These are phyloP conservation scores for Phylloscopus whistleri DNA, from an alignment of 2,113 vertebrate species.

Conservation along the genomic window DNA sequence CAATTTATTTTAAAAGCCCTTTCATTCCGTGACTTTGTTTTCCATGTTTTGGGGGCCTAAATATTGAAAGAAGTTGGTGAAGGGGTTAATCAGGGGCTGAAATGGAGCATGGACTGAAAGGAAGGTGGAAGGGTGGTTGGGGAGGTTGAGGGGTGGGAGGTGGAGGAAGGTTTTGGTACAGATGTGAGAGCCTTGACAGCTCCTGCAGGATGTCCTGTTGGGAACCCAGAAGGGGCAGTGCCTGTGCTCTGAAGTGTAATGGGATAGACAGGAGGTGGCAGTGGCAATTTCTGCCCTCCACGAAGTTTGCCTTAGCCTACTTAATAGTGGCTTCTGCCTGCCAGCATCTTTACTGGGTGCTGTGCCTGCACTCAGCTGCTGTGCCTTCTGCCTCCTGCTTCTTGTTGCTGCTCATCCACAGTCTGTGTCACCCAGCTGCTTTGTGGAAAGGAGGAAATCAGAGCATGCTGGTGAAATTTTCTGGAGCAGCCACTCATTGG, in stretches of 20 bases:
- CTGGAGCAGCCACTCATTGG: background rate
- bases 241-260: accelerated
- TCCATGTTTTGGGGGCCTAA: background rate
- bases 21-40: background rate
- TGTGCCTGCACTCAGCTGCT: background rate
- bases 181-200: accelerated
- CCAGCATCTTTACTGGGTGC: background rate
- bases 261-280: background rate
- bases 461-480: background rate
- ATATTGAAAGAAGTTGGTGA: background rate
- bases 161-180: background rate
- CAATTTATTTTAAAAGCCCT: background rate
- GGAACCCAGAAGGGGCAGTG: background rate
- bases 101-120: background rate
- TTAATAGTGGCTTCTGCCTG: background rate
- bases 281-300: background rate
- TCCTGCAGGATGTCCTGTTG: background rate
- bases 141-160: accelerated
- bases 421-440: background rate
- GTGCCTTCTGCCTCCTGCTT: background rate
- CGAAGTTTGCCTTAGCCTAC: background rate
- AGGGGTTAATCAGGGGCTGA: background rate
- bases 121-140: background rate
- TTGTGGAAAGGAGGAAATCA: background rate
- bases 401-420: background rate